Evolutionary conservation across 2,888 invertebrate genomes (phyloP), one percentile per base, ranked within the genome.

Genomic region (Tipula confusa): DNA sequence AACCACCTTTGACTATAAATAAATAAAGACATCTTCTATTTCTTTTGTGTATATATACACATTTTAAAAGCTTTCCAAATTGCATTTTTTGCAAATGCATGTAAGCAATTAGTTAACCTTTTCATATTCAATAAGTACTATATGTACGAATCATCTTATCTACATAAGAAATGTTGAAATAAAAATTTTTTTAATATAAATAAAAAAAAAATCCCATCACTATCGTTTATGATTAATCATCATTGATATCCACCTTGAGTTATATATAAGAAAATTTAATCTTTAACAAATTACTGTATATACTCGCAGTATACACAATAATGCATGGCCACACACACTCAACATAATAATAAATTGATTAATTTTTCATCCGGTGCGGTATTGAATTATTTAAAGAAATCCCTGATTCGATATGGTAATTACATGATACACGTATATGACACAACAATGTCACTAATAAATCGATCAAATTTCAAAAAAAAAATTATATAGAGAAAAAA

Each of bases 31-130:
- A 64, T 64, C 64, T 64, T 64, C 64, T 64, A 64, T 24, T 64
- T 64, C 24, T 24, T 43, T 43, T 0, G n/a, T n/a, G n/a, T n/a
- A n/a, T n/a, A n/a, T 43, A 43, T 24, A 24, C 6, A 64, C 13
- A 64, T 24, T 64, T 43, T 24, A 64, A 64, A 24, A 64, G 24
- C 64, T 64, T 64, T 64, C 64, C 64, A 64, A 64, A 64, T 64
- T 64, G 24, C 64, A 64, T 24, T 64, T 64, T 64, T 3, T 64
- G 24, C n/a, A n/a, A n/a, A 11, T 64, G 9, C 64, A 64, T 64
- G 64, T 64, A 64, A 24, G 64, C 64, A 64, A 64, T 64, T 64
- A 64, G 64, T 64, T 64, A 64, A 64, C 64, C 24, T 64, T 24
- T 24, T 64, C 64, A 64, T 64, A 24, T 64, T 24, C 24, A 64